These are phyloP conservation scores for Steinernema carpocapsae DNA, from an alignment of 2,888 invertebrate genomes.

Conservation along the genomic window DNA sequence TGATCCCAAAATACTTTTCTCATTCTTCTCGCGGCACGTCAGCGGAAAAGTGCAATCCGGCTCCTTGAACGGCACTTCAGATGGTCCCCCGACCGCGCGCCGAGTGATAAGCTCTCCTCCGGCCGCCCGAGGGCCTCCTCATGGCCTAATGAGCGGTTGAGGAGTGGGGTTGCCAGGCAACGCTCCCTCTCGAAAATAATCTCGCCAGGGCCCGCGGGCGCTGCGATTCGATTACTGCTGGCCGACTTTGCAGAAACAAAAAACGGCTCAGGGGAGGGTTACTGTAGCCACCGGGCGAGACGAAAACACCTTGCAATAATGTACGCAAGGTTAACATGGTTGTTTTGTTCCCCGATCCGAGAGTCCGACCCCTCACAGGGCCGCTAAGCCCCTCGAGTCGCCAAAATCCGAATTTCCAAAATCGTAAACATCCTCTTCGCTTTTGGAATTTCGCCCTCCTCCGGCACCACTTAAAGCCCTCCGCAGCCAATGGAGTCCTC, in stretches of 20 bases:
- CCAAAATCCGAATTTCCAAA: neutral
- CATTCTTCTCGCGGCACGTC: neutral
- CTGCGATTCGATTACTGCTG: slow-evolving; percentile 22
- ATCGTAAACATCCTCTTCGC: slow-evolving; percentile 21
- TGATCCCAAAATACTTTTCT: too few relatives aligned
- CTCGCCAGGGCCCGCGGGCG: slow-evolving; percentile 30
- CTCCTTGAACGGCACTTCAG: slow-evolving; percentile 10
- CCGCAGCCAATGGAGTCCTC: neutral
- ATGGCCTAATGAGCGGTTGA: slow-evolving; percentile 34
- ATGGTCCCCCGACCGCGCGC: slow-evolving; percentile 28
- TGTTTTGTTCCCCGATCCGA: too few relatives aligned
- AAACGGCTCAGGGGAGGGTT: neutral
- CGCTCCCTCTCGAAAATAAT: slow-evolving; percentile 26
- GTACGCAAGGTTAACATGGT: too few relatives aligned
- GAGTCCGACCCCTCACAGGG: too few relatives aligned
- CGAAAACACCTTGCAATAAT: too few relatives aligned
- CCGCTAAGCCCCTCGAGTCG: too few relatives aligned
- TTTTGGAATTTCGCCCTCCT: neutral
- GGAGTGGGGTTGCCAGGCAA: slow-evolving; percentile 28
- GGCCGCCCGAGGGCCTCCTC: slow-evolving; percentile 23
- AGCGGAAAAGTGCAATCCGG: slow-evolving; percentile 11
- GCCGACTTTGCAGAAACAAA: neutral
- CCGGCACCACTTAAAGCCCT: neutral
- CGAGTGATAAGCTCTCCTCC: slow-evolving; percentile 22
- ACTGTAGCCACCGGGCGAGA: neutral